Conservation (phyloP, 2,113 vertebrate genomes). For the Cnemophilus loriae region DNA sequence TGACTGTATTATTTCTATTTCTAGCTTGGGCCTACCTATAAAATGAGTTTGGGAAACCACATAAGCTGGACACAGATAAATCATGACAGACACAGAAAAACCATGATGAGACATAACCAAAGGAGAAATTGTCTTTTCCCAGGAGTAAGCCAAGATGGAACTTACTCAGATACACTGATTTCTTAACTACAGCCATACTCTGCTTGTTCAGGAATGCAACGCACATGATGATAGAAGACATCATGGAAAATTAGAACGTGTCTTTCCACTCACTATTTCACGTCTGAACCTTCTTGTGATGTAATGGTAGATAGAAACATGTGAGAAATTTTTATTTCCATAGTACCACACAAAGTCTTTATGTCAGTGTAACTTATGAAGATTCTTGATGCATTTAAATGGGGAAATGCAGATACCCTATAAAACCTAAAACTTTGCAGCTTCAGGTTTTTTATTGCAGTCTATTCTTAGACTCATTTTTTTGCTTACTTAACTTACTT, state of each 20-base stretch:
- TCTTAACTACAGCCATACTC: not conserved
- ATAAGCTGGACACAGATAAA: not conserved
- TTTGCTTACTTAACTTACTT: not conserved
- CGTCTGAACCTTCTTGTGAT: not conserved
- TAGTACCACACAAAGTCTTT: not conserved
- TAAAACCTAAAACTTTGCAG: not conserved
- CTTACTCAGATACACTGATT: not conserved
- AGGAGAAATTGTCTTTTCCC: not conserved
- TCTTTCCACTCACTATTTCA: not conserved
- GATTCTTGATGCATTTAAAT: not conserved
- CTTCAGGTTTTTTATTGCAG: not conserved
- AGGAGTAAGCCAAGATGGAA: not conserved
- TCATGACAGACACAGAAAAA: not conserved
- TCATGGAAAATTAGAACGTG: not conserved
- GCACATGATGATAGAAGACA: not conserved
- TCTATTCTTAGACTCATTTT: not conserved
- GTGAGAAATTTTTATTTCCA: not conserved
- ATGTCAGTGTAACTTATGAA: not conserved
- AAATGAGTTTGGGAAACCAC: not conserved
- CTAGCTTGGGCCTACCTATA: not conserved
- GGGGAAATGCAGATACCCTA: not conserved
- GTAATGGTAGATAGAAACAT: not conserved
- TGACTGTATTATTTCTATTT: not conserved
- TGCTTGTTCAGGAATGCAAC: not conserved
- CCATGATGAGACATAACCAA: not conserved